Evolutionary conservation across 2,113 vertebrate species (phyloP).

Genomic region (Megatriorchis doriae): DNA sequence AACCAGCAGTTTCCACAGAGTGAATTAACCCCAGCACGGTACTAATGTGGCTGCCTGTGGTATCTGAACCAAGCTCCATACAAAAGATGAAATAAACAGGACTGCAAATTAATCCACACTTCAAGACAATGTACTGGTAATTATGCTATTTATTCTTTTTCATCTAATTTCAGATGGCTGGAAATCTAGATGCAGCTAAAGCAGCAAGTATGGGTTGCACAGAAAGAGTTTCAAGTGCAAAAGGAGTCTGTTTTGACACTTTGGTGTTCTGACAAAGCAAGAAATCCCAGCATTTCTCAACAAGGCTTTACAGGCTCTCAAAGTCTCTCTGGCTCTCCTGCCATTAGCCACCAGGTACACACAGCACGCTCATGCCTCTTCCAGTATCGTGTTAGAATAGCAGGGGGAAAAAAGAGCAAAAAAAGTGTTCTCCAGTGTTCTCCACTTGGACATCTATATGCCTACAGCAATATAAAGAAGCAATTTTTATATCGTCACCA

Average conservation of each 20-base stretch:
- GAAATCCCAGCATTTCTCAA: not conserved
- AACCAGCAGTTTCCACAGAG: not conserved
- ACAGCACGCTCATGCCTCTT: not conserved
- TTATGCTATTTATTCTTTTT: not conserved
- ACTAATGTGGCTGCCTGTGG: accelerated
- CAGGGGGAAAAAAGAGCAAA: not conserved
- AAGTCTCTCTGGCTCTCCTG: not conserved
- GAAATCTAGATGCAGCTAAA: not conserved
- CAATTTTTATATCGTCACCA: not conserved
- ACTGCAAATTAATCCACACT: not conserved
- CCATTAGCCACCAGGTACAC: not conserved
- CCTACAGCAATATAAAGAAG: not conserved
- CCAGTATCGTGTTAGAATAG: accelerated
- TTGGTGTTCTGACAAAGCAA: not conserved
- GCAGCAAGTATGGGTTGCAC: not conserved
- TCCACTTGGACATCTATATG: not conserved
- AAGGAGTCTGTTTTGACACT: not conserved
- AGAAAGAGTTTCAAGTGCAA: not conserved
- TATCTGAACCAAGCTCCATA: not conserved
- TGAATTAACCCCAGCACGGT: not conserved
- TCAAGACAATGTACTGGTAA: not conserved
- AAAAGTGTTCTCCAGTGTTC: not conserved
- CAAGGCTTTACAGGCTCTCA: not conserved
- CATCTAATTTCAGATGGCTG: not conserved
- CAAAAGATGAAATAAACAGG: not conserved